These are phyloP conservation scores for Neodiprion virginianus DNA, from an alignment of 1,140 invertebrate species.

Conservation along the genomic window DNA sequence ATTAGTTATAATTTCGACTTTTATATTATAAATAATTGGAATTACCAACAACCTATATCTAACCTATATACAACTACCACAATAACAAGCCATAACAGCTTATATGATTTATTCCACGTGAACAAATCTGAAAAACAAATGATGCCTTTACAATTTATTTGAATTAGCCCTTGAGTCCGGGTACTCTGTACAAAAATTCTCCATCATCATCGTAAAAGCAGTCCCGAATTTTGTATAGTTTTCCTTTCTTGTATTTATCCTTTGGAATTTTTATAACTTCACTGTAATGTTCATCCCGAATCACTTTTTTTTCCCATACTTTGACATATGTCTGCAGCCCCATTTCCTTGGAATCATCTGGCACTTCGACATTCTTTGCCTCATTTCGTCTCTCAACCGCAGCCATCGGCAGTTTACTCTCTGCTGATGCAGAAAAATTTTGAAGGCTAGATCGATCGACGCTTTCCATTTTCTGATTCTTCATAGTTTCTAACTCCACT, in stretches of 20 bases:
- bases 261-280: slow-evolving; percentile 72
- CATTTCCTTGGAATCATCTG: slow-evolving; percentile 39
- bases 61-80: too few species aligned
- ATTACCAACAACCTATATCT: too few species aligned
- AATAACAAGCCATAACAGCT: too few species aligned
- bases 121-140: too few species aligned
- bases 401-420: slow-evolving; percentile 32
- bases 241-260: slow-evolving; percentile 64
- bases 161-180: slow-evolving; percentile 55
- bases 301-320: slow-evolving; percentile 38
- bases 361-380: background rate
- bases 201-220: slow-evolving; percentile 81
- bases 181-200: slow-evolving; percentile 76
- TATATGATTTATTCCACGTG: too few species aligned
- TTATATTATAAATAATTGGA: too few species aligned
- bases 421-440: background rate
- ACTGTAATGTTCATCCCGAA: slow-evolving; percentile 55
- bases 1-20: too few species aligned
- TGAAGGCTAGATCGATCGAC: slow-evolving; percentile 28
- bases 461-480: slow-evolving; percentile 22
- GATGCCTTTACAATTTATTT: too few species aligned
- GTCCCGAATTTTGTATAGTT: slow-evolving; percentile 75
- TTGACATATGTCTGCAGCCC: slow-evolving; percentile 45
- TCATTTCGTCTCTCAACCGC: background rate
- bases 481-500: background rate